A percentile compares a stretch with the other conserved stretches of the same genome.
Evolutionary conservation across 2,888 invertebrate genomes (phyloP).

Genomic region (Ormyrus thymus): DNA sequence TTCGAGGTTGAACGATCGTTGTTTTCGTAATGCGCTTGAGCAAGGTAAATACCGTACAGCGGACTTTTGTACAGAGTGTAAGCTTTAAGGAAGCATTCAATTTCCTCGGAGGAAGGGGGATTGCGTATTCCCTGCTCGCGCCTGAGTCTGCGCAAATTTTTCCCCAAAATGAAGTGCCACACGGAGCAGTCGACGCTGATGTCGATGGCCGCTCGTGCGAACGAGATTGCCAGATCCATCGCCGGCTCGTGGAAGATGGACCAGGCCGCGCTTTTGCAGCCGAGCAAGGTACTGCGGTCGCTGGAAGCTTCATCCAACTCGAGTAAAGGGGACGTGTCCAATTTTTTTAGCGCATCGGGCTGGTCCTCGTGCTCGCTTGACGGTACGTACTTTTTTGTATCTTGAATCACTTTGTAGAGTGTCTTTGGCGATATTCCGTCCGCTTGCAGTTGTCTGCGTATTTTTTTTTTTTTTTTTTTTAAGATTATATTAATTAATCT

Average conservation of each 20-base stretch:
- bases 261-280: constrained; percentile 13
- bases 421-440: neutral
- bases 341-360: neutral
- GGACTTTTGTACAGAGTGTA: constrained; percentile 9
- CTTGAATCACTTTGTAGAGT: neutral
- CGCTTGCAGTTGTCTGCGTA: neutral
- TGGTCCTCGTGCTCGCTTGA: neutral
- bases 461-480: no score
- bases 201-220: neutral
- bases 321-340: neutral
- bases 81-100: constrained; percentile 7
- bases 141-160: constrained; percentile 21
- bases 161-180: constrained; percentile 25
- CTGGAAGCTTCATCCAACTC: neutral
- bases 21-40: constrained; percentile 2
- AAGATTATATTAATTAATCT: no score
- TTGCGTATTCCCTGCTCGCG: neutral
- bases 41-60: constrained; percentile 10
- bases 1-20: neutral
- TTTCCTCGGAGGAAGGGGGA: neutral
- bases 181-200: neutral
- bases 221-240: neutral
- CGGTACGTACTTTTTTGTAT: constrained; percentile 3
- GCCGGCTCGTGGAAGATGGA: neutral
- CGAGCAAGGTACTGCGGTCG: neutral